phyloP scores from a whole-genome alignment of 2,888 invertebrate species.

The Chymomyza fuscimana region DNA sequence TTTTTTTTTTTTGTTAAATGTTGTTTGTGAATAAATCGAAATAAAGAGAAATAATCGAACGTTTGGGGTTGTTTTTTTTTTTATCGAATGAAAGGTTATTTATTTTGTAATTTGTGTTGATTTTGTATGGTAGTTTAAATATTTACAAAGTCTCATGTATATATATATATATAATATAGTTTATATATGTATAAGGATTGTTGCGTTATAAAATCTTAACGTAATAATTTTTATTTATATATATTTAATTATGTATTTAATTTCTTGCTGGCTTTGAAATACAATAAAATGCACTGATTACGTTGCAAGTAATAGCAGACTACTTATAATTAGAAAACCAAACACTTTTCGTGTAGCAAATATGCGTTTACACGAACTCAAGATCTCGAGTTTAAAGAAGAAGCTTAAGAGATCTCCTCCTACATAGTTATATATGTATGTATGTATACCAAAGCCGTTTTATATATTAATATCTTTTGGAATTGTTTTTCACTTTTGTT shows the following conservation, averaged over 20 bases:
- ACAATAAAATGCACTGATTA: conserved; percentile 64
- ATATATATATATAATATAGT: conserved; percentile 62
- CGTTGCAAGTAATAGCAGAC: conserved; percentile 58
- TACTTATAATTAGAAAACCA: conserved; percentile 67
- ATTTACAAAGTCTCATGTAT: conserved; percentile 67
- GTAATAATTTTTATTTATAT: conserved; percentile 44
- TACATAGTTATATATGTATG: not conserved
- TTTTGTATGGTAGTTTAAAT: conserved; percentile 62
- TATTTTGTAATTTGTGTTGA: conserved; percentile 42
- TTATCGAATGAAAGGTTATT: conserved; percentile 61
- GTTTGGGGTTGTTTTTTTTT: conserved; percentile 27
- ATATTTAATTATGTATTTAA: not conserved
- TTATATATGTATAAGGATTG: conserved; percentile 40
- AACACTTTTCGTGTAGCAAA: conserved; percentile 43
- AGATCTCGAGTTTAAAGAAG: not conserved
- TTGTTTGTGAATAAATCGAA: conserved; percentile 23
- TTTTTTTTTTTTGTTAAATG: conserved; percentile 16
- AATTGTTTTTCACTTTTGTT: conserved; percentile 20
- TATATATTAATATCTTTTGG: not conserved
- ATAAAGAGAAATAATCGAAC: conserved; percentile 43
- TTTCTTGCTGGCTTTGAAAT: conserved; percentile 32
- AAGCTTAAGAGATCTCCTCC: not conserved
- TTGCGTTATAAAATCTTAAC: conserved; percentile 71
- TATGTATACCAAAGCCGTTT: not conserved
- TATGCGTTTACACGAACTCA: conserved; percentile 6